Base-by-base conservation (phyloP, 1,140 invertebrate genomes). In the Drosophila miranda region DNA sequence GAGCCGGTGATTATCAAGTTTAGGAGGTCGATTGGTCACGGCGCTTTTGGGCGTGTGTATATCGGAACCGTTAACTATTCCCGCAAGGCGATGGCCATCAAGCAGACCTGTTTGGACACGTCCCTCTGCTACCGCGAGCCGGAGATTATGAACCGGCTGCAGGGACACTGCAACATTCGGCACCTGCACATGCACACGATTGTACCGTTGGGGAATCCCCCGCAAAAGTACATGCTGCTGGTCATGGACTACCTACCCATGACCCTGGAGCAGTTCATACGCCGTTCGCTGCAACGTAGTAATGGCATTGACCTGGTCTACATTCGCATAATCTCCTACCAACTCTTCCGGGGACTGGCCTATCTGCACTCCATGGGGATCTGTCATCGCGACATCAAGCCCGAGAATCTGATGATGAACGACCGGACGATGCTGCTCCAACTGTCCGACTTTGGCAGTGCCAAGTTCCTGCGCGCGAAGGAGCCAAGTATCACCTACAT, bases 401-500 rank as follows among this genome's bases (percentile, higher is more conserved):
- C 99, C 57, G 98, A 99, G 92, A 99, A 99, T 92, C 92, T 99
- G 54, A 94, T 99, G 23, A 91, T 99, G 38, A 97, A 99, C 92
- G 97, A 98, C 41, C 96, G 98, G 89, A 97, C 97, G 13, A 98
- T 98, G 63, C 95, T 99, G 41, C 93, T 99, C 30, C 99, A 99
- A 91, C 93, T 99, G 44, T 99, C 98, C 92, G 99, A 99, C 93
- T 99, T 99, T 93, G 99, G 99, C 86, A 98, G 97, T 91, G 98
- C 99, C 74, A 99, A 99, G 91, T 96, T 98, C 91, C 94, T 99
- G 72, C 95, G 98, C 43, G 95, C 95, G 78, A 97, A 97, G 49
- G 98, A 99, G 92, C 97, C 98, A 3, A 99, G 99, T 91, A 98
- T 99, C 23, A 98, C 97, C 16, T 99, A 99, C 92, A 99, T 99